These are phyloP conservation scores for Elaeidobius kamerunicus DNA, from an alignment of 2,888 invertebrate genomes.

Conservation along the genomic window DNA sequence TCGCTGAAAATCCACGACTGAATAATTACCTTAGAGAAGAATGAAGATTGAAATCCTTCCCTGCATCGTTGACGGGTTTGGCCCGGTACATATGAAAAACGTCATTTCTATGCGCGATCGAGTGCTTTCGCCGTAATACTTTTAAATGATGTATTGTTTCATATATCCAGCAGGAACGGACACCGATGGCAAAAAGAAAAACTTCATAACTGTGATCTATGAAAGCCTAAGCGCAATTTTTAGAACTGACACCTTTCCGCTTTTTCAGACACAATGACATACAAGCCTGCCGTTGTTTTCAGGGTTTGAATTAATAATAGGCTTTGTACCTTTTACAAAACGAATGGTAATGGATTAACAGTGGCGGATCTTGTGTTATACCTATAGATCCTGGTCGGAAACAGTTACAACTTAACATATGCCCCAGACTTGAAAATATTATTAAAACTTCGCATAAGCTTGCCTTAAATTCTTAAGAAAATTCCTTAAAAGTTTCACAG, in stretches of 20 bases:
- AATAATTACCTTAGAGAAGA: conserved; percentile 25
- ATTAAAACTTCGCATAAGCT: no score
- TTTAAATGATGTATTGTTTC: conserved; percentile 30
- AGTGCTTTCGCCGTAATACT: conserved; percentile 22
- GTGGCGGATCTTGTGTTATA: conserved; percentile 1
- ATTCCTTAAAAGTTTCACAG: no score
- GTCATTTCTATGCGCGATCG: conserved; percentile 25
- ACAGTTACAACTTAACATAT: no score
- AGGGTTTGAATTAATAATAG: not conserved
- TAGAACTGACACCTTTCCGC: conserved; percentile 14
- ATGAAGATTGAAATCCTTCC: conserved; percentile 27
- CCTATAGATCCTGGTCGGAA: no score
- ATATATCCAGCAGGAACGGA: conserved; percentile 21
- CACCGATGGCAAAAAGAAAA: conserved; percentile 17
- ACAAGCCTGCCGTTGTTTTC: conserved; percentile 1
- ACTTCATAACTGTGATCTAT: conserved; percentile 24
- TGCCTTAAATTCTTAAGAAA: no score
- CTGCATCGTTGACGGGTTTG: conserved; percentile 14
- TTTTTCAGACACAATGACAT: conserved; percentile 10
- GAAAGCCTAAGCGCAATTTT: conserved; percentile 19
- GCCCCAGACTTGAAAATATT: no score
- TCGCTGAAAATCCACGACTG: conserved; percentile 21
- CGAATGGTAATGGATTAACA: no score
- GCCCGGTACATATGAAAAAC: conserved; percentile 20
- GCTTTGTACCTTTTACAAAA: no score